Conservation (phyloP, 2,113 vertebrate species). For the Daphoenositta chrysoptera region DNA sequence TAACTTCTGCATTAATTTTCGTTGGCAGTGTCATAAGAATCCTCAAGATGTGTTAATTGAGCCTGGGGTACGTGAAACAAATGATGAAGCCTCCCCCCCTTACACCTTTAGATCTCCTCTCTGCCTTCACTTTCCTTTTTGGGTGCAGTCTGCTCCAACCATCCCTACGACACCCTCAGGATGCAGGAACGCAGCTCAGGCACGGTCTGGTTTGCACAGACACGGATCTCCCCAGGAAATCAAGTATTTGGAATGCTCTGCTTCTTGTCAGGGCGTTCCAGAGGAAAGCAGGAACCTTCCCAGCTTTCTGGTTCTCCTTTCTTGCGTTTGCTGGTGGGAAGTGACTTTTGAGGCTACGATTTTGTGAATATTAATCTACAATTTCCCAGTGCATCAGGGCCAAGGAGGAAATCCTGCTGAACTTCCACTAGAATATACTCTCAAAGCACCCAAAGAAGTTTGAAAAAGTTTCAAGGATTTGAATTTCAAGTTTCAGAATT, state of each 20-base stretch:
- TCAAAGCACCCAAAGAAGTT: neutral
- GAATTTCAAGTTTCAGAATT: no score
- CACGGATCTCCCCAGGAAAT: neutral
- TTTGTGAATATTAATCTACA: rapidly evolving
- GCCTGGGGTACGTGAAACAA: slow-evolving; percentile 28
- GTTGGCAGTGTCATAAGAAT: slow-evolving; percentile 39
- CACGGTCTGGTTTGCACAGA: neutral
- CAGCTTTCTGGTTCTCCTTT: neutral
- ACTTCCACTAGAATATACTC: neutral
- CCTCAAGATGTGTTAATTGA: slow-evolving; percentile 58
- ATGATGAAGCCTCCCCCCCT: neutral
- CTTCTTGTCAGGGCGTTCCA: neutral
- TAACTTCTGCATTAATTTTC: slow-evolving; percentile 57
- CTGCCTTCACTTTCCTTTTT: neutral
- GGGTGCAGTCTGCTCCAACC: neutral
- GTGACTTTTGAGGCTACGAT: neutral
- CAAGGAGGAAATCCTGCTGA: neutral
- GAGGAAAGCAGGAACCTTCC: neutral
- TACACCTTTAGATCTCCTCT: neutral
- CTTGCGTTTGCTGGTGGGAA: neutral
- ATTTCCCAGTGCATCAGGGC: rapidly evolving
- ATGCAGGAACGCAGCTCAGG: neutral
- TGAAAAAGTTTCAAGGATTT: neutral
- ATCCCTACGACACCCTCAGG: rapidly evolving
- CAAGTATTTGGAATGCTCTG: neutral